phyloP scores from a whole-genome alignment of 1,140 invertebrate genomes.

The Cyclina sinensis region DNA sequence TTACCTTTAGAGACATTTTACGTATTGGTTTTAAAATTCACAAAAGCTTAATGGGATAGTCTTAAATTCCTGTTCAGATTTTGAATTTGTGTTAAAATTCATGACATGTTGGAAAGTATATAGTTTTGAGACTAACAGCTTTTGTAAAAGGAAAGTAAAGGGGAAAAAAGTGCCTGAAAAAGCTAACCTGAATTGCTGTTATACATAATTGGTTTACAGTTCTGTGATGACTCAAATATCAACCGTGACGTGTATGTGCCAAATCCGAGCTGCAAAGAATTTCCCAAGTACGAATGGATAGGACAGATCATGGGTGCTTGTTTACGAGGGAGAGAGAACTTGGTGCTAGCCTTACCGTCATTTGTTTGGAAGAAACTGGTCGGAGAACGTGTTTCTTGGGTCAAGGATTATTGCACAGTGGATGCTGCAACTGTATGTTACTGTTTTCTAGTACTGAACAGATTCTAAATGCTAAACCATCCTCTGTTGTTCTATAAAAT shows the following conservation, averaged over 20 bases:
- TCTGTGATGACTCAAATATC: constrained; percentile 84
- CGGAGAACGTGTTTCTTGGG: constrained; percentile 84
- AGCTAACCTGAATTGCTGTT: too few relatives aligned
- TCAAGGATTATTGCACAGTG: constrained; percentile 83
- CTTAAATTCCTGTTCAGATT: too few relatives aligned
- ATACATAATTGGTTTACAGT: constrained; percentile 78
- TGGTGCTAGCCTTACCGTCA: constrained; percentile 82
- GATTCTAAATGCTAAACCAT: too few relatives aligned
- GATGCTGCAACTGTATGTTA: constrained; percentile 84
- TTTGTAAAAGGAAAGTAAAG: too few relatives aligned
- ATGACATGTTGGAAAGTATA: too few relatives aligned
- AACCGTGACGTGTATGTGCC: constrained; percentile 85
- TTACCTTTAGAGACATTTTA: too few relatives aligned
- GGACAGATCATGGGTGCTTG: constrained; percentile 87
- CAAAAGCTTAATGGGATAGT: too few relatives aligned
- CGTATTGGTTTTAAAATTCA: too few relatives aligned
- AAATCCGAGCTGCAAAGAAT: constrained; percentile 83
- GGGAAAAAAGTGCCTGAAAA: too few relatives aligned
- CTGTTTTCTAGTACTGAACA: not conserved
- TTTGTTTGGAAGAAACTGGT: constrained; percentile 86
- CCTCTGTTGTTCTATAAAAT: too few relatives aligned
- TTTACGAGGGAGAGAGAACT: constrained; percentile 84
- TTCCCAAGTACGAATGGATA: constrained; percentile 85
- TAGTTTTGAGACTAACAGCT: too few relatives aligned
- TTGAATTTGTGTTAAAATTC: too few relatives aligned